Evolutionary conservation across 2,888 invertebrate species (phyloP), one percentile per base, ranked within the genome.

Genomic region (Glaucopsyche alexis): DNA sequence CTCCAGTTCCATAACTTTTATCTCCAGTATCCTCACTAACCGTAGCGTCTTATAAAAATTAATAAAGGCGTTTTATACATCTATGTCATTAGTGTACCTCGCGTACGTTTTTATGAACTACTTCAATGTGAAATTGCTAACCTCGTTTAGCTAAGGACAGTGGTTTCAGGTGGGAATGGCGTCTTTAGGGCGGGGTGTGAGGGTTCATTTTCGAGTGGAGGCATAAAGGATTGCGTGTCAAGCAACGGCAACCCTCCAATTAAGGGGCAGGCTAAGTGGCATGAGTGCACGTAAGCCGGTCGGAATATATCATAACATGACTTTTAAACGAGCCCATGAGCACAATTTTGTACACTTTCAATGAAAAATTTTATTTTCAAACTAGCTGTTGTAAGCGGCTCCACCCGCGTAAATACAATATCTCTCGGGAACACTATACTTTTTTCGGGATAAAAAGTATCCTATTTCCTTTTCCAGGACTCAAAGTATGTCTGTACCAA

Each of bases 231-330:
- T 87, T 82, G 88, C 89, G 88, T 89, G 89, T 83, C 81, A 80
- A 81, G 82, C 82, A 83, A 81, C 82, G 80, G 82, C 85, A 84
- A 82, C 86, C 85, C 89, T 89, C 87, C 90, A 90, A 90, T 91
- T 90, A 91, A 87, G 87, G 85, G 85, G 87, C 84, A 84, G 84
- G 87, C 83, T 86, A 88, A 89, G 87, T 87, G 85, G 88, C 85
- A 85, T 85, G 85, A 89, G 87, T 85, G 84, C 86, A 86, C 85
- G 86, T 86, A 88, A 88, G 88, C 89, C 88, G 86, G 88, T 84
- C 85, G 84, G 74, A 84, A 87, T 83, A 87, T 87, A 88, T 86
- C 87, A 89, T 89, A 88, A 87, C 86, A 85, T 81, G 85, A 86
- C 84, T 88, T 89, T 87, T 85, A 85, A 87, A 87, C 83, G 85